phyloP scores from a whole-genome alignment of 2,797 vertebrate species.

The Pantherophis vulpinus region DNA sequence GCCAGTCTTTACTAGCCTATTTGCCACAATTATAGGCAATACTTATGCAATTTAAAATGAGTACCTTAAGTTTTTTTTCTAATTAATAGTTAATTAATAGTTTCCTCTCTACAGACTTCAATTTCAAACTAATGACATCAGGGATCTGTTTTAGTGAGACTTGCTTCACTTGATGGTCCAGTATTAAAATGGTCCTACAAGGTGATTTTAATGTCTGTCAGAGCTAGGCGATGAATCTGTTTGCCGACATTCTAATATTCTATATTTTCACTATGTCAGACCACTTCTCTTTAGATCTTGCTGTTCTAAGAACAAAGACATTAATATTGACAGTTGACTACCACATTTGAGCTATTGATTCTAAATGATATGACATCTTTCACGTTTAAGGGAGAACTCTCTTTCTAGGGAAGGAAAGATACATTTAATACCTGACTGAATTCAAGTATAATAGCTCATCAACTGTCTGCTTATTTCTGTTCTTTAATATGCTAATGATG shows the following conservation, averaged over 20 bases:
- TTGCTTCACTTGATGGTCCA: background rate
- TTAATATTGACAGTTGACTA: background rate
- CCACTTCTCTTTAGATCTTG: background rate
- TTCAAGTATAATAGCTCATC: background rate
- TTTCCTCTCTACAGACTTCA: background rate
- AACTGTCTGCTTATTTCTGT: background rate
- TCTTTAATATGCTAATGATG: background rate
- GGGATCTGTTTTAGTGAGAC: background rate
- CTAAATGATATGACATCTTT: background rate
- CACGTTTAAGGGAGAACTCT: background rate
- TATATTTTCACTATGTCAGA: background rate
- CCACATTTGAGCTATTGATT: background rate
- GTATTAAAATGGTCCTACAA: background rate
- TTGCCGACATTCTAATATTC: background rate
- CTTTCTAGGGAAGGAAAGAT: background rate
- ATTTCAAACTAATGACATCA: background rate
- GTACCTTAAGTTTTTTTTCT: background rate
- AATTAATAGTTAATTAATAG: background rate
- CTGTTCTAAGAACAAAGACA: background rate
- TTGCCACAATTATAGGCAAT: background rate
- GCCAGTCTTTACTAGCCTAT: background rate
- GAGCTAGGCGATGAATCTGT: background rate
- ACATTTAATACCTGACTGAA: background rate
- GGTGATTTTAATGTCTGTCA: background rate
- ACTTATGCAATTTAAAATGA: background rate